Base-by-base conservation (phyloP, 2,888 invertebrate genomes). In the Stenolophus ochropezus region DNA sequence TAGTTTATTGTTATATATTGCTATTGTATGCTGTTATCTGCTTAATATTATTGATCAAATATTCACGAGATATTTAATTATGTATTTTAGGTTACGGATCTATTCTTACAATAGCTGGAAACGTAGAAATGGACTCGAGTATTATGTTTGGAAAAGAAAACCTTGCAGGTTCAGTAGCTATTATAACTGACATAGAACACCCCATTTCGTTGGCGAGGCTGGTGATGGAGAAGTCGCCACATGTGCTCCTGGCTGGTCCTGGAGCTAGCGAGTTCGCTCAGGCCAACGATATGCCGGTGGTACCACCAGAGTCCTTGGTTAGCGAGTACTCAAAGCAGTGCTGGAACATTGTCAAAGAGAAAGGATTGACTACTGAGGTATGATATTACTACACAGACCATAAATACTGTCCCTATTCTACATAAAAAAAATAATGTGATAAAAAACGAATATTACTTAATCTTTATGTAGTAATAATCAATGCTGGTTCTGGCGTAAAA, bases 91-190 rank as follows among this genome's bases (percentile, higher is more conserved):
- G 91, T 2, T 89, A 87, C 78, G 92, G 92, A 0, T 90, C 91
- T 0, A 91, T 91, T 1, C 85, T 92, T 23, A 92, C 90, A 71
- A 83, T 87, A 2, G 89, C 89, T 42, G 93, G 92, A 14, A 89
- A 90, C 58, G 91, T 92, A 0, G 92, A 93, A 87, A 91, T 92
- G 91, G 93, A 93, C 87, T 91, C 93, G 0, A 89, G 91, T 53
- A 89, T 93, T 58, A 91, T 92, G 90, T 91, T 92, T 83, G 93
- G 93, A 0, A 87, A 85, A 14, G 87, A 87, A 56, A 86, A 92
- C 65, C 87, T 88, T 78, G 90, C 90, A 49, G 91, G 93, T 8
- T 91, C 91, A 3, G 91, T 93, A 5, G 91, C 91, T 0, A 90
- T 91, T 20, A 89, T 93, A 4, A 89, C 88, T 75, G 90, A 91